phyloP scores from a whole-genome alignment of 2,797 vertebrate species.

The Pogonophryne albipinna region DNA sequence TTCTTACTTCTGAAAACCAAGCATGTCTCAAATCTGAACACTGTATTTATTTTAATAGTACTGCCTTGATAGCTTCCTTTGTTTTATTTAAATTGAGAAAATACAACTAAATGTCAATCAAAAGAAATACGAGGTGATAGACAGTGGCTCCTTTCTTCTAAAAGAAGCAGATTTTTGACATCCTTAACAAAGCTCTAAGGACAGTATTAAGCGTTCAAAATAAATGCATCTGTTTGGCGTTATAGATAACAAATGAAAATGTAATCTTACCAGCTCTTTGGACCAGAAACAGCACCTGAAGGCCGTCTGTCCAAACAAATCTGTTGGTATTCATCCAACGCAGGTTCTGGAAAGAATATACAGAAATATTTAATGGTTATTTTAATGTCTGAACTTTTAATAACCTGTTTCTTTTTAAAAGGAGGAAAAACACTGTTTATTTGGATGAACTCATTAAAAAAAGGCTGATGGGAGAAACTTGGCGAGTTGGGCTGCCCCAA shows the following conservation, averaged over 20 bases:
- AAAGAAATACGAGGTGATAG: neutral
- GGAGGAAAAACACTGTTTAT: neutral
- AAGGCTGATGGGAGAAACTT: neutral
- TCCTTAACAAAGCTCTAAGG: neutral
- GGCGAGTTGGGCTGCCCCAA: neutral
- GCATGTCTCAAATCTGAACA: neutral
- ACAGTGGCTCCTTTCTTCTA: neutral
- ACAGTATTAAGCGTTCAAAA: neutral
- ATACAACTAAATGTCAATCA: neutral
- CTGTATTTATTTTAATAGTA: neutral
- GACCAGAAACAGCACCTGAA: conserved; percentile 91
- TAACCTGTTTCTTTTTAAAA: neutral
- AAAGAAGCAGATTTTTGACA: neutral
- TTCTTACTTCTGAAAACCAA: neutral
- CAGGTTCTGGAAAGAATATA: conserved; percentile 84
- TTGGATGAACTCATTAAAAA: neutral
- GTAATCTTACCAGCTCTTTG: conserved; percentile 90
- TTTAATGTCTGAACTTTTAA: neutral
- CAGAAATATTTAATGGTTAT: conserved; percentile 2
- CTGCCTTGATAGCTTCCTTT: neutral
- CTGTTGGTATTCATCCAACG: conserved; percentile 87
- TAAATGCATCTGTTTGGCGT: neutral
- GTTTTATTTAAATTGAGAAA: neutral
- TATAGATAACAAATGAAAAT: neutral
- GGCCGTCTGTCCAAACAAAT: conserved; percentile 92